Conservation (phyloP, 2,797 vertebrate genomes). For the Chelon auratus region DNA sequence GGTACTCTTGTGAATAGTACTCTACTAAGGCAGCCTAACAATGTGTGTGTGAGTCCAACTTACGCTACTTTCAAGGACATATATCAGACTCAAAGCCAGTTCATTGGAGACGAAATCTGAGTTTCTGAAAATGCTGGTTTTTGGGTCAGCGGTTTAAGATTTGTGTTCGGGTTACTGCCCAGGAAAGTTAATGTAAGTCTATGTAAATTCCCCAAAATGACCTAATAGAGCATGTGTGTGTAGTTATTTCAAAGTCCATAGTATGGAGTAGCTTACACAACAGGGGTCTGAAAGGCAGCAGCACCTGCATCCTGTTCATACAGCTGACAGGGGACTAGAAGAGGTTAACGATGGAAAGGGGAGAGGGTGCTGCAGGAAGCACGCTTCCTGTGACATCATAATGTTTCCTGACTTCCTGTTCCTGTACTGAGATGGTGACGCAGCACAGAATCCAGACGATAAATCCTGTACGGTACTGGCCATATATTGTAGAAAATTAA, state of each 20-base stretch:
- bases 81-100: no score
- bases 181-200: background rate
- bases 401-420: conserved; percentile 61
- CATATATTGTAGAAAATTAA: background rate
- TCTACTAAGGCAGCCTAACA: no score
- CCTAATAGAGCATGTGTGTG: background rate
- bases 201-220: no score
- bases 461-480: background rate
- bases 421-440: conserved; percentile 31
- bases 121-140: no score
- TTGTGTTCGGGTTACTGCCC: no score
- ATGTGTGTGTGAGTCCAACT: no score
- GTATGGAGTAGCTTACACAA: conserved; percentile 1
- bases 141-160: no score
- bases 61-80: no score
- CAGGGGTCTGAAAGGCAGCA: conserved; percentile 16
- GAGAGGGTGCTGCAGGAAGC: conserved; percentile 57
- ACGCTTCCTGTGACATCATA: conserved; percentile 71
- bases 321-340: conserved; percentile 17
- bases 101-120: no score
- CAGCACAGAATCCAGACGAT: conserved; percentile 9
- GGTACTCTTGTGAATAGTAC: no score
- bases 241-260: background rate
- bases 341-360: conserved; percentile 33
- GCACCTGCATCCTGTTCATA: conserved; percentile 72